Percentiles rank a stretch among this genome's conserved stretches.
Conservation (phyloP, 2,113 vertebrate species). For the human (Homo sapiens) region DNA sequence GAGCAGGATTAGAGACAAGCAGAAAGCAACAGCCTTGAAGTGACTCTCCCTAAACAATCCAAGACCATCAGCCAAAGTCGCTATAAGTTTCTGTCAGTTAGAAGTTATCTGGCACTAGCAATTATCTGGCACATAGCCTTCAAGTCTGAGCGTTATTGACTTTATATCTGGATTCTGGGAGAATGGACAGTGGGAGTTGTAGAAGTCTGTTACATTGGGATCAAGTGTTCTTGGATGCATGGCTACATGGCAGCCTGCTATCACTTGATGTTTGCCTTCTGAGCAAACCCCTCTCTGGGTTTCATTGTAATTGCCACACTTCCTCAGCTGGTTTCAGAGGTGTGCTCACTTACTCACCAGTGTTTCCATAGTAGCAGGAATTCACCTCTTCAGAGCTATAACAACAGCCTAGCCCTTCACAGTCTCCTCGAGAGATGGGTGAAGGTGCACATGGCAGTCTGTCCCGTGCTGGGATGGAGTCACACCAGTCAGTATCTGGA, state of each 20-base stretch:
- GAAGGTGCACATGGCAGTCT: constrained; percentile 44
- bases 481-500: constrained; percentile 61
- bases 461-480: constrained; percentile 44
- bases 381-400: constrained; percentile 29
- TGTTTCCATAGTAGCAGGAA: constrained; percentile 82
- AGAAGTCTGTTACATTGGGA: background rate
- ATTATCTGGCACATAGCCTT: background rate
- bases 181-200: background rate
- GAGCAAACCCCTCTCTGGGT: background rate
- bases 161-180: background rate
- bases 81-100: background rate
- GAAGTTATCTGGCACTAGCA: background rate
- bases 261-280: background rate
- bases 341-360: constrained; percentile 67
- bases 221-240: too few species aligned
- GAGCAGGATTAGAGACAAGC: background rate
- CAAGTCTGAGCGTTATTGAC: background rate
- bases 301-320: background rate
- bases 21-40: background rate
- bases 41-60: background rate
- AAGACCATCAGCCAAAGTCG: background rate
- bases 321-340: background rate
- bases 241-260: rapidly evolving
- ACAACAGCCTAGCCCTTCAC: constrained; percentile 77
- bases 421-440: constrained; percentile 25